These are phyloP conservation scores for Aselliscus stoliczkanus DNA, from an alignment of 2,797 vertebrate genomes.

Conservation along the genomic window DNA sequence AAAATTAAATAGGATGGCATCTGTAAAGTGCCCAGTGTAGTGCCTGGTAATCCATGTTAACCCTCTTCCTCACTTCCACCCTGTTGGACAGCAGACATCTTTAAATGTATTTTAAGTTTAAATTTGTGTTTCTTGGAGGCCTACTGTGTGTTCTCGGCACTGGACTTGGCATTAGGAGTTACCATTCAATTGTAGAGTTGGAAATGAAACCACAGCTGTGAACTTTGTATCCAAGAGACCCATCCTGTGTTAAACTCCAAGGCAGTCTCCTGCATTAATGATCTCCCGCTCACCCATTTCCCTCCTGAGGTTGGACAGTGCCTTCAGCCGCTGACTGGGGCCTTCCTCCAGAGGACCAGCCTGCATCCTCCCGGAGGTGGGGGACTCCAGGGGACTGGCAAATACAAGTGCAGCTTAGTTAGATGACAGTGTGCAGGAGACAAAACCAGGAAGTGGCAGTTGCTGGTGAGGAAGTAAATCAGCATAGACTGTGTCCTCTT, in stretches of 20 bases:
- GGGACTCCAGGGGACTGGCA: not conserved
- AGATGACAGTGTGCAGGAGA: not conserved
- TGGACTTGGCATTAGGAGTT: not conserved
- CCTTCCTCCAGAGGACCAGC: not conserved
- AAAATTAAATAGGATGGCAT: not conserved
- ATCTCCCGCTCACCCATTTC: not conserved
- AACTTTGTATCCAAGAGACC: not conserved
- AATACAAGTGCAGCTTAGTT: not conserved
- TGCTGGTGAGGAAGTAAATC: not conserved
- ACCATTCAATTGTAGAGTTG: not conserved
- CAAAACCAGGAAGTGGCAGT: not conserved
- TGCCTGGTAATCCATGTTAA: not conserved
- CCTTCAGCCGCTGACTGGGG: not conserved
- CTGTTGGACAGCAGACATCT: not conserved
- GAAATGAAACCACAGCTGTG: constrained; percentile 21
- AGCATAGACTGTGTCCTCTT: not conserved
- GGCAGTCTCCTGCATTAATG: not conserved
- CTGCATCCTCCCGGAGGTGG: not conserved
- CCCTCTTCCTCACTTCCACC: not conserved
- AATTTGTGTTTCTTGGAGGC: not conserved
- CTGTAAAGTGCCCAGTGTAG: not conserved
- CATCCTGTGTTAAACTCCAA: not conserved
- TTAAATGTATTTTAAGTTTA: constrained; percentile 27
- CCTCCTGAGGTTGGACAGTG: not conserved
- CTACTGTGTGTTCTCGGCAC: not conserved